Evolutionary conservation across 2,888 invertebrate species (phyloP).

Genomic region (Pollenia amentaria): DNA sequence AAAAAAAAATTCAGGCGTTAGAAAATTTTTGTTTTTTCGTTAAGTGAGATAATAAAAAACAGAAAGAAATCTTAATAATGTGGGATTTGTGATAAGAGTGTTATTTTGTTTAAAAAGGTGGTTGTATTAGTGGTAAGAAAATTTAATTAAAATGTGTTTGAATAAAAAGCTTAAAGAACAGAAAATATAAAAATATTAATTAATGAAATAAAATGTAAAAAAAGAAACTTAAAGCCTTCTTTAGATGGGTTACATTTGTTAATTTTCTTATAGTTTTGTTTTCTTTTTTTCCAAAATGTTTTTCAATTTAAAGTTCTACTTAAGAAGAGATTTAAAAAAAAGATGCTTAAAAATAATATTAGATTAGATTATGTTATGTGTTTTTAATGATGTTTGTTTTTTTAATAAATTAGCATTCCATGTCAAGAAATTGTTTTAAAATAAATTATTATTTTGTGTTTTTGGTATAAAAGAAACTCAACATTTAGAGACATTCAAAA

Average conservation of each 20-base stretch:
- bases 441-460: conserved; percentile 33
- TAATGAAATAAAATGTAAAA: neutral
- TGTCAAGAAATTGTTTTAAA: conserved; percentile 49
- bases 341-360: conserved; percentile 44
- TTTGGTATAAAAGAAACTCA: conserved; percentile 66
- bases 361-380: conserved; percentile 10
- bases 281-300: conserved; percentile 43
- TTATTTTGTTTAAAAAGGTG: neutral
- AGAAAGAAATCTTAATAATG: neutral
- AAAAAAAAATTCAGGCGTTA: conserved; percentile 36
- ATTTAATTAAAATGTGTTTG: neutral
- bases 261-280: neutral
- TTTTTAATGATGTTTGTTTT: conserved; percentile 3
- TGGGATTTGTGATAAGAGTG: neutral
- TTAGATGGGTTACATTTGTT: conserved; percentile 76
- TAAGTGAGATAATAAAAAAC: neutral
- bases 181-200: conserved; percentile 4
- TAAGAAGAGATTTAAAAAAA: conserved; percentile 51
- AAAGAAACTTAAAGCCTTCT: conserved; percentile 12
- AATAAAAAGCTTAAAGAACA: conserved; percentile 11
- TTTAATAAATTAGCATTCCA: conserved; percentile 71
- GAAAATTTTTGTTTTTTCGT: conserved; percentile 6
- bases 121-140: conserved; percentile 13
- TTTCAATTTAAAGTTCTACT: conserved; percentile 55
- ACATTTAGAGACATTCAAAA: conserved; percentile 71